Evolutionary conservation across 2,888 invertebrate genomes (phyloP), one percentile per base, ranked within the genome.

Genomic region (Homarus gammarus): DNA sequence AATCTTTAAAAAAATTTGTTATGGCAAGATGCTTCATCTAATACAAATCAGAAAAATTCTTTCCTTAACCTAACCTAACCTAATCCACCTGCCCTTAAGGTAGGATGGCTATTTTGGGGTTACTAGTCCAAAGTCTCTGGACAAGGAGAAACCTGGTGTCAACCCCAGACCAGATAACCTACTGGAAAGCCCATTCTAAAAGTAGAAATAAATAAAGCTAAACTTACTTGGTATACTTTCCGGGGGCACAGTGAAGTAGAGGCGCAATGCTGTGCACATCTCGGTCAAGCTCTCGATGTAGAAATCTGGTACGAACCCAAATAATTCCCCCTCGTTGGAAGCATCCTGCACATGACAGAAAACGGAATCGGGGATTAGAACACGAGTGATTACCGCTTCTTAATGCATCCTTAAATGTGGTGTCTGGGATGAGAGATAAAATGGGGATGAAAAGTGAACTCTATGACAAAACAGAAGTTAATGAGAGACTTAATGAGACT

Each of bases 261-360:
- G 95, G 1, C 96, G 94, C 72, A 96, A 93, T 0, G 96, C 95
- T 92, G 95, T 95, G 93, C 95, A 95, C 2, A 96, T 93, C 93
- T 96, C 96, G 73, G 96, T 94, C 93, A 96, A 94, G 0, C 96
- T 95, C 91, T 96, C 96, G 82, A 96, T 95, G 93, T 96, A 96
- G 94, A 96, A 96, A 93, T 96, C 96, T 0, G 96, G 96, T 22
- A 96, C 95, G 93, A 96, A 96, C 33, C 95, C 95, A 93, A 96
- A 96, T 89, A 96, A 95, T 73, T 95, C 95, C 3, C 95, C 95
- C 68, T 95, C 94, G 56, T 95, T 94, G 0, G 96, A 95, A 0
- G 96, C 95, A 18, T 95, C 93, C 38, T 95, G 94, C 77, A 96
- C 93, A 0, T n/a, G 10, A 22, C 1, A 73, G 22, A 33, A n/a